Percentiles rank a stretch among this genome's conserved stretches.
Conservation (phyloP, 2,888 invertebrate genomes). For the Xestoiulus laeticollis region DNA sequence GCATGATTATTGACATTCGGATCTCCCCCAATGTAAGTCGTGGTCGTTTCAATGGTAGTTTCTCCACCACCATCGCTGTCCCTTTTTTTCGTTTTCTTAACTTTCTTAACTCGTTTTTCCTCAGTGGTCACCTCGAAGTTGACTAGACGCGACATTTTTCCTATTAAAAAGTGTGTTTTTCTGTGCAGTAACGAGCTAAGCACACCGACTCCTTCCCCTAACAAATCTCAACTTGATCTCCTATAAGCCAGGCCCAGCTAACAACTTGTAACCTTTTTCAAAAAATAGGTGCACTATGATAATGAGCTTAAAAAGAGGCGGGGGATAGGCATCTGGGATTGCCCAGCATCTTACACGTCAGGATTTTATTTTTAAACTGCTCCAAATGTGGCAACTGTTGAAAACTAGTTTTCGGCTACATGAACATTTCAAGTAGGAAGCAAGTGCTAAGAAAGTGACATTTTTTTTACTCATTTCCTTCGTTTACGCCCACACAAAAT, state of each 20-base stretch:
- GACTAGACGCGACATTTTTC: constrained; percentile 54
- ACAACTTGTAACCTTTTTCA: constrained; percentile 21
- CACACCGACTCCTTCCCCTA: constrained; percentile 14
- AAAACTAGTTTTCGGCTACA: constrained; percentile 21
- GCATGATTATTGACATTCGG: constrained; percentile 60
- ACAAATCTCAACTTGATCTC: constrained; percentile 34
- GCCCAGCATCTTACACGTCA: constrained; percentile 19
- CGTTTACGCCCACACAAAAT: background rate
- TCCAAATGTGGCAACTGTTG: constrained; percentile 44
- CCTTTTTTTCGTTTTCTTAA: constrained; percentile 56
- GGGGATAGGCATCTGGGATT: background rate
- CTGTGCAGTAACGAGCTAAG: constrained; percentile 27
- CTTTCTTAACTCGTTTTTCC: constrained; percentile 59
- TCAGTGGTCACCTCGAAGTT: constrained; percentile 55
- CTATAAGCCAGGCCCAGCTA: background rate
- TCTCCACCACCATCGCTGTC: constrained; percentile 55
- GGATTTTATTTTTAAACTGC: constrained; percentile 27
- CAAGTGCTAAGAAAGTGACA: background rate
- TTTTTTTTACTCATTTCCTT: background rate
- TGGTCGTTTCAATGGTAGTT: constrained; percentile 62
- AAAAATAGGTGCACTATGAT: background rate
- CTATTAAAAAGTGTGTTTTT: background rate
- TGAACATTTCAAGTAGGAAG: constrained; percentile 29
- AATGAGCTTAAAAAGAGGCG: background rate
- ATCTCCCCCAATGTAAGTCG: constrained; percentile 63